Conservation (phyloP, 1,140 invertebrate species). For the Nephila pilipes region DNA sequence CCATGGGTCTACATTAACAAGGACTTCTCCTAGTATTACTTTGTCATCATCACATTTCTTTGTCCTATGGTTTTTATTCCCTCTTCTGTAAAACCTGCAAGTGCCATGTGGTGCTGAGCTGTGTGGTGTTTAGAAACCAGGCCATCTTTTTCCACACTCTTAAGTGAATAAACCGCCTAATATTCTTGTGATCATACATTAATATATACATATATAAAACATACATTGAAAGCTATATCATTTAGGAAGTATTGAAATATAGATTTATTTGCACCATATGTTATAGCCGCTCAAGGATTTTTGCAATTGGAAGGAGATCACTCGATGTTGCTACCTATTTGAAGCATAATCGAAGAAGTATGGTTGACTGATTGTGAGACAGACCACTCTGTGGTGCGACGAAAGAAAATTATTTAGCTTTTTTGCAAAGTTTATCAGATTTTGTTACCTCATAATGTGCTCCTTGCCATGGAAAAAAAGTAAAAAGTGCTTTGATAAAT, state of each 20-base stretch:
- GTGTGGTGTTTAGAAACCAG: slow-evolving; percentile 62
- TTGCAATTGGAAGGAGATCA: slow-evolving; percentile 15
- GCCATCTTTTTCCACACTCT: slow-evolving; percentile 20
- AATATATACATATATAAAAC: slow-evolving; percentile 51
- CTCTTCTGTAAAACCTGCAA: slow-evolving; percentile 49
- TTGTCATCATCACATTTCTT: slow-evolving; percentile 51
- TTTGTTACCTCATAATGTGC: slow-evolving; percentile 32
- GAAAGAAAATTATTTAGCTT: slow-evolving; percentile 32
- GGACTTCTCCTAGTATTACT: slow-evolving; percentile 52
- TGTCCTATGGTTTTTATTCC: slow-evolving; percentile 63
- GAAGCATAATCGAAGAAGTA: slow-evolving; percentile 11
- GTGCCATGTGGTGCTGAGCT: slow-evolving; percentile 49
- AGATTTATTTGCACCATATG: slow-evolving; percentile 54
- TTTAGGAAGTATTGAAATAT: slow-evolving; percentile 58
- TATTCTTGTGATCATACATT: slow-evolving; percentile 47
- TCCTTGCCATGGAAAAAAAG: slow-evolving; percentile 35
- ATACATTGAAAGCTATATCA: slow-evolving; percentile 56
- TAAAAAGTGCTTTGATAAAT: slow-evolving; percentile 34
- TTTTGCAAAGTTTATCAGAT: slow-evolving; percentile 25
- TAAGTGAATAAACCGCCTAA: slow-evolving; percentile 52
- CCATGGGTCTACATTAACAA: slow-evolving; percentile 77
- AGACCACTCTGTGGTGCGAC: slow-evolving; percentile 10
- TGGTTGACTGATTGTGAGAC: not conserved
- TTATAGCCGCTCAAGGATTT: slow-evolving; percentile 52
- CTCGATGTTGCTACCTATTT: not conserved